A percentile compares a stretch with the other conserved stretches of the same genome.
Conservation (phyloP, 2,797 vertebrate genomes). For the Macropodus opercularis region DNA sequence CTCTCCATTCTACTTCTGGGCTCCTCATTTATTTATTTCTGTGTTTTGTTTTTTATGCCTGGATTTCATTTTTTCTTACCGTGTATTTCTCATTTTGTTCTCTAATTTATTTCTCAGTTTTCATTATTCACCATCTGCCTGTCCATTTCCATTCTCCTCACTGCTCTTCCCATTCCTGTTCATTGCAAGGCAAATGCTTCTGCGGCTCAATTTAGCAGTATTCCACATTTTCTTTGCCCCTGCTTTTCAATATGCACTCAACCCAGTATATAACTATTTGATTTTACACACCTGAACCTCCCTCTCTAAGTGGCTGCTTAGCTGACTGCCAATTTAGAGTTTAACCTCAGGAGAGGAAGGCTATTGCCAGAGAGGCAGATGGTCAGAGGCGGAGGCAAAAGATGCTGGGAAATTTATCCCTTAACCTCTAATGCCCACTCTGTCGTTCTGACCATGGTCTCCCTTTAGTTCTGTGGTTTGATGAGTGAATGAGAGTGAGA, state of each 20-base stretch:
- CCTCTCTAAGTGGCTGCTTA: constrained; percentile 69
- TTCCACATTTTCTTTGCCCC: constrained; percentile 35
- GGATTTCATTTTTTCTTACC: constrained; percentile 52
- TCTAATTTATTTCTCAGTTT: constrained; percentile 71
- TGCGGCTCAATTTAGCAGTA: constrained; percentile 38
- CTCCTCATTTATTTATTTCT: constrained; percentile 42
- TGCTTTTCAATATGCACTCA: constrained; percentile 59
- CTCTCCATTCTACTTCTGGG: constrained; percentile 42
- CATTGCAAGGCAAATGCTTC: constrained; percentile 47
- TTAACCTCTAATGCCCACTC: constrained; percentile 67
- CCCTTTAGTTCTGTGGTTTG: constrained; percentile 46
- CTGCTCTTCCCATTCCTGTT: constrained; percentile 32
- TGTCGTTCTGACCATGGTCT: constrained; percentile 47
- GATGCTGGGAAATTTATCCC: constrained; percentile 71
- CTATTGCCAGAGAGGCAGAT: constrained; percentile 78
- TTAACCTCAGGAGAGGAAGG: constrained; percentile 75
- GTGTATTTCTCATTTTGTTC: constrained; percentile 60
- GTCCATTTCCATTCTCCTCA: constrained; percentile 65
- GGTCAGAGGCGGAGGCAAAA: constrained; percentile 73
- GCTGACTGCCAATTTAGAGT: constrained; percentile 72
- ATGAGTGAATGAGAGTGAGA: constrained; percentile 31
- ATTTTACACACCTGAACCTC: constrained; percentile 71
- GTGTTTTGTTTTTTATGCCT: constrained; percentile 41
- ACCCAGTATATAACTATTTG: constrained; percentile 59
- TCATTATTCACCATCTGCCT: constrained; percentile 62